These are phyloP conservation scores for Elephas maximus DNA, from an alignment of 2,113 vertebrate species.

Conservation along the genomic window DNA sequence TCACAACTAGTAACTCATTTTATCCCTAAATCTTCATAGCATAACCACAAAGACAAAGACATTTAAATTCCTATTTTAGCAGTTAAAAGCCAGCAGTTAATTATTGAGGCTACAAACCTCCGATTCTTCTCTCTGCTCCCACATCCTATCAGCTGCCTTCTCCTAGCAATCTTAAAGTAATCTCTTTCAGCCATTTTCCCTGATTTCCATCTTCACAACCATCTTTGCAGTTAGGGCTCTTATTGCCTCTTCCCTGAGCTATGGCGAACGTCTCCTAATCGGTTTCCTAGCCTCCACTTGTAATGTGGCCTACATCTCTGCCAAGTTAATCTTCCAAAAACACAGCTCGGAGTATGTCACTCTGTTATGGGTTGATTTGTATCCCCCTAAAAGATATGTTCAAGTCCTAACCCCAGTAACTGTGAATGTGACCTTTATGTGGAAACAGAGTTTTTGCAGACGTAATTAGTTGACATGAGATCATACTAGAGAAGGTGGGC, in stretches of 20 bases:
- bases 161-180: background rate
- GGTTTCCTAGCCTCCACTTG: background rate
- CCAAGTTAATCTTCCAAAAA: constrained; percentile 4
- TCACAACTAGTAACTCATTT: constrained; percentile 49
- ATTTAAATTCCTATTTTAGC: constrained; percentile 60
- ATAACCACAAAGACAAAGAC: constrained; percentile 46
- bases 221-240: background rate
- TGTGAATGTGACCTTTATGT: background rate
- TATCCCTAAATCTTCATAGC: constrained; percentile 54
- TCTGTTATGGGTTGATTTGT: background rate
- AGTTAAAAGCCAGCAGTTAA: constrained; percentile 47
- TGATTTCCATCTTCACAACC: constrained; percentile 12
- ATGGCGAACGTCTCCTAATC: background rate
- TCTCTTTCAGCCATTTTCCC: constrained; percentile 16
- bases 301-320: background rate
- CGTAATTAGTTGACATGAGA: background rate
- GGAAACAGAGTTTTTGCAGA: background rate
- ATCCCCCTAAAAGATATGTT: background rate
- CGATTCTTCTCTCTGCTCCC: constrained; percentile 18
- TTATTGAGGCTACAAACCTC: constrained; percentile 21
- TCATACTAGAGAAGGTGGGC: background rate
- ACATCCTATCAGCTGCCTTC: background rate
- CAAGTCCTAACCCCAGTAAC: background rate
- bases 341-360: background rate
- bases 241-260: background rate